Conservation (phyloP, 1,140 invertebrate species). For the Agrilus planipennis region DNA sequence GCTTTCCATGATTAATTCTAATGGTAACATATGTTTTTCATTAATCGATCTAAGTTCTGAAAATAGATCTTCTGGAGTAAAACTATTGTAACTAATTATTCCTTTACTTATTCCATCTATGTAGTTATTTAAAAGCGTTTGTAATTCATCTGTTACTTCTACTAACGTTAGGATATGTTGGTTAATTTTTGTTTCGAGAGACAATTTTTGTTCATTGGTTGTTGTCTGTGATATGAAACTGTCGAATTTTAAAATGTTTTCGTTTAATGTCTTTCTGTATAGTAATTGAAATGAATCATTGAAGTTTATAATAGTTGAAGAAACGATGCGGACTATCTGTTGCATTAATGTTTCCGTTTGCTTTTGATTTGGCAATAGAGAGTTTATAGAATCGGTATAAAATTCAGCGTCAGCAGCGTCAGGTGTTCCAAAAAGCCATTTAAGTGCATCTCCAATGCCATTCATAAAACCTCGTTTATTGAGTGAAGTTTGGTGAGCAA, state of each 20-base stretch:
- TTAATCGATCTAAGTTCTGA: not conserved
- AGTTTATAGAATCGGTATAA: slow-evolving; percentile 14
- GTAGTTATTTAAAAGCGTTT: not conserved
- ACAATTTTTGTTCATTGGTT: slow-evolving; percentile 9
- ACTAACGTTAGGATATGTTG: slow-evolving; percentile 8
- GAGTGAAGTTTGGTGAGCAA: slow-evolving; percentile 3
- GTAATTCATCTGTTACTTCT: slow-evolving; percentile 12
- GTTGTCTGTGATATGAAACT: slow-evolving; percentile 5
- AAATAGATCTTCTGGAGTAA: slow-evolving; percentile 1
- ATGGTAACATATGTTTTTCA: not conserved
- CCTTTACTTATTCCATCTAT: not conserved
- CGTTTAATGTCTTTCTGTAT: slow-evolving; percentile 1
- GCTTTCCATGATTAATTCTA: slow-evolving; percentile 1
- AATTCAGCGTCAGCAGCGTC: slow-evolving; percentile 18
- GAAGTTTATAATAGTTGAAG: slow-evolving; percentile 13
- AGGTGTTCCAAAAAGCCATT: slow-evolving; percentile 22
- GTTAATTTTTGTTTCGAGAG: slow-evolving; percentile 1
- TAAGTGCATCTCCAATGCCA: slow-evolving; percentile 16
- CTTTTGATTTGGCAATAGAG: slow-evolving; percentile 13
- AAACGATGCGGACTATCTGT: slow-evolving; percentile 14
- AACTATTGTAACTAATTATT: not conserved
- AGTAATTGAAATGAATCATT: slow-evolving; percentile 7
- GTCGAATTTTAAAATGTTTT: slow-evolving; percentile 6
- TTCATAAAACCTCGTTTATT: slow-evolving; percentile 18
- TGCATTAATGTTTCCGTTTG: slow-evolving; percentile 15